These are phyloP conservation scores for Bergia sp. DNA, from an alignment of 92 coral and sea anemone species.

Conservation along the genomic window DNA sequence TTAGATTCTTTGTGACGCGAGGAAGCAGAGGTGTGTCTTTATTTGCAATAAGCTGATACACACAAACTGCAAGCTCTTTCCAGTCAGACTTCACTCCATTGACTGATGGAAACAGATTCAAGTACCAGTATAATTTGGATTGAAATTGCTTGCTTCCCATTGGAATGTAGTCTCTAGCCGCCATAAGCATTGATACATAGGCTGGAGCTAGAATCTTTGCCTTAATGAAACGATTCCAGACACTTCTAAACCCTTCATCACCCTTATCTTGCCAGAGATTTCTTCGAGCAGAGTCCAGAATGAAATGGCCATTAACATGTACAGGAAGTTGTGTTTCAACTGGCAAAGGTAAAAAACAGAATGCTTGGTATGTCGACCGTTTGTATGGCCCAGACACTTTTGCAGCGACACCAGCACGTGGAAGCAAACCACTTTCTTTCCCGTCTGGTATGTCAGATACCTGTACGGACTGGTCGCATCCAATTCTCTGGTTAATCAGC, in stretches of 20 bases:
- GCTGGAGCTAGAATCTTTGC: slow-evolving; percentile 71
- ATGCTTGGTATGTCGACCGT: slow-evolving; percentile 45
- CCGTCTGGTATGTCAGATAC: slow-evolving; percentile 66
- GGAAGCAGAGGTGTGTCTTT: slow-evolving; percentile 17
- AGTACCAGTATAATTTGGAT: background rate
- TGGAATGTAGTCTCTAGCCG: slow-evolving; percentile 58
- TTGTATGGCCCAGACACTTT: slow-evolving; percentile 37
- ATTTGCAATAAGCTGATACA: slow-evolving; percentile 17
- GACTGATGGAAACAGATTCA: slow-evolving; percentile 31
- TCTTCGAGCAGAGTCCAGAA: slow-evolving; percentile 86
- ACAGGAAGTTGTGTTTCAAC: slow-evolving; percentile 74
- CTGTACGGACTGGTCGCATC: slow-evolving; percentile 20
- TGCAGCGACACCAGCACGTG: slow-evolving; percentile 92
- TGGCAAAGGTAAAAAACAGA: slow-evolving; percentile 87
- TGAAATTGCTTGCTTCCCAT: slow-evolving; percentile 22
- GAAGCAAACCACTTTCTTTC: slow-evolving; percentile 70
- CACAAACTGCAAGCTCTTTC: slow-evolving; percentile 29
- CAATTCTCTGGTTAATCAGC: slow-evolving; percentile 81
- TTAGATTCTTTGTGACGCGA: background rate
- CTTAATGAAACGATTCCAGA: slow-evolving; percentile 79
- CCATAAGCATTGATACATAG: slow-evolving; percentile 61
- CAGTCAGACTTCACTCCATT: slow-evolving; percentile 14
- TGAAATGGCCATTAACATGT: slow-evolving; percentile 95
- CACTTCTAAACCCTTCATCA: slow-evolving; percentile 50
- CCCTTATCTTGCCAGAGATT: slow-evolving; percentile 79